Evolutionary conservation across 2,113 vertebrate genomes (phyloP).

Genomic region (Athene noctua): DNA sequence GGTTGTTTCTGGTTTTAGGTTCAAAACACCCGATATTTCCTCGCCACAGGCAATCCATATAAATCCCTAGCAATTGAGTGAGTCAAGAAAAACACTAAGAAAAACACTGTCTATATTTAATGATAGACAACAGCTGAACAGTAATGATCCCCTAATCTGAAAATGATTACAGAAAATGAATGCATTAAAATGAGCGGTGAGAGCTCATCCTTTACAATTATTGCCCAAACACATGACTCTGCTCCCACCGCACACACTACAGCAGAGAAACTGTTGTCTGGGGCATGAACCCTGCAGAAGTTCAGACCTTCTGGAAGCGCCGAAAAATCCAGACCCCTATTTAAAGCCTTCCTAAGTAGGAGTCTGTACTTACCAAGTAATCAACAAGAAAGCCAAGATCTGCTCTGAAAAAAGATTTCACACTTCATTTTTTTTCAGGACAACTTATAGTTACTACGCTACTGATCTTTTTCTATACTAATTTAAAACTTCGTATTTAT

Average conservation of each 20-base stretch:
- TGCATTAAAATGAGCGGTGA: not conserved
- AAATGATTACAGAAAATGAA: not conserved
- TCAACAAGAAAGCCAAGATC: not conserved
- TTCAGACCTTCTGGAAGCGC: not conserved
- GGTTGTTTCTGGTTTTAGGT: rapidly evolving
- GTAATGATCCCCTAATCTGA: not conserved
- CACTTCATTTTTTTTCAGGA: not conserved
- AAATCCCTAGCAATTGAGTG: not conserved
- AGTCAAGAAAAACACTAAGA: not conserved
- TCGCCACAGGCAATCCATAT: not conserved
- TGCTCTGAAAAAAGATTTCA: not conserved
- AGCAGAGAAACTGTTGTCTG: too few species aligned
- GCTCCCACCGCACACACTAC: not conserved
- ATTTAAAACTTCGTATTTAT: not conserved
- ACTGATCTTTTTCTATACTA: not conserved
- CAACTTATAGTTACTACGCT: not conserved
- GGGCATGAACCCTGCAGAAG: too few species aligned
- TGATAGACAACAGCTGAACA: not conserved
- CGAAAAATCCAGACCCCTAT: not conserved
- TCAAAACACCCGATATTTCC: not conserved
- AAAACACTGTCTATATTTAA: not conserved
- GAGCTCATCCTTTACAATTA: not conserved
- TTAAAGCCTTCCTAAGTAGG: not conserved
- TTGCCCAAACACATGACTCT: not conserved
- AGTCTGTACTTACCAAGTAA: not conserved